A percentile compares a stretch with the other conserved stretches of the same genome.
Conservation (phyloP, 2,113 vertebrate species). For the Xenopus borealis region DNA sequence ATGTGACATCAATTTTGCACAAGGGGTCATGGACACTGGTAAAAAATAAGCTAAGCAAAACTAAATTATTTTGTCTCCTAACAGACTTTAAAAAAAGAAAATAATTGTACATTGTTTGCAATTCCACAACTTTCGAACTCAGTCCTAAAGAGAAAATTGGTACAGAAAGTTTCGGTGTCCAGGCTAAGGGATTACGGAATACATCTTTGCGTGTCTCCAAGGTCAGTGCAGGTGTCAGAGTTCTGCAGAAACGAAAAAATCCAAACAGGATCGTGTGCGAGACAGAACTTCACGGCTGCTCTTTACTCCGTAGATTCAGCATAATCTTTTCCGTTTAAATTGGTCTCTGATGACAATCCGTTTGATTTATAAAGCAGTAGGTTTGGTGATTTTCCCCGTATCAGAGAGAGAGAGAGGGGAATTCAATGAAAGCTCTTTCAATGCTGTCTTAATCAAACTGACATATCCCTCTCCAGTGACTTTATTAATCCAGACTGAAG, state of each 20-base stretch:
- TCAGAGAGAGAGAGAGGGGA: slow-evolving; percentile 34
- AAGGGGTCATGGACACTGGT: no score
- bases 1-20: no score
- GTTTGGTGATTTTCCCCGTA: slow-evolving; percentile 29
- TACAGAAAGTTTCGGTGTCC: not conserved
- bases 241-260: not conserved
- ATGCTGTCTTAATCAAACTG: slow-evolving; percentile 52
- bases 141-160: no score
- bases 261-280: not conserved
- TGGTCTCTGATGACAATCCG: slow-evolving; percentile 45
- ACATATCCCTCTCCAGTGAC: slow-evolving; percentile 52
- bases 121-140: no score
- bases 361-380: slow-evolving; percentile 46
- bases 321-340: slow-evolving; percentile 47
- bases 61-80: no score
- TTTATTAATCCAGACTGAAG: slow-evolving; percentile 56
- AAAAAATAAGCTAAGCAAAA: no score
- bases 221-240: not conserved
- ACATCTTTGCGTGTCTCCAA: not conserved
- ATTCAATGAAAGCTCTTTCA: slow-evolving; percentile 48
- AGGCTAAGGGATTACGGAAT: not conserved
- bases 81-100: no score
- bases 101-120: no score
- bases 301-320: slow-evolving; percentile 35
- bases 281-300: not conserved